Conservation (phyloP, 2,888 invertebrate species). For the Chalcis sispes region DNA sequence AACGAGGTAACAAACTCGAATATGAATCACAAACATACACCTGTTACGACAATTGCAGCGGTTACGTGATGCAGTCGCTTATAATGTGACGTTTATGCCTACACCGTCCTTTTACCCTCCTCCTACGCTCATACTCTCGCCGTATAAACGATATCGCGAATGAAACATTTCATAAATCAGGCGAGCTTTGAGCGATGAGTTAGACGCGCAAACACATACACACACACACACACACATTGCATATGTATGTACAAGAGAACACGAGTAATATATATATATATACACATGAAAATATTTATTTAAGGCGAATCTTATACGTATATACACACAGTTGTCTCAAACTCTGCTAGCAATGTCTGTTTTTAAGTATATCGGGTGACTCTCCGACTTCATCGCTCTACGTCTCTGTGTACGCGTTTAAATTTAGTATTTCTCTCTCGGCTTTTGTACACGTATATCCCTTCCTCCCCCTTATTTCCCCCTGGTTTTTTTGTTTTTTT, state of each 20-base stretch:
- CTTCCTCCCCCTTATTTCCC: no score
- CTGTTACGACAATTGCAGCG: slow-evolving; percentile 40
- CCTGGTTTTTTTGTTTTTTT: not conserved
- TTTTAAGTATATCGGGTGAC: not conserved
- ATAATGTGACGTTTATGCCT: slow-evolving; percentile 38
- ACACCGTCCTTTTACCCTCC: not conserved
- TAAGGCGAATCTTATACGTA: not conserved
- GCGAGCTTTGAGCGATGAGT: slow-evolving; percentile 44
- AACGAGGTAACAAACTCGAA: slow-evolving; percentile 12
- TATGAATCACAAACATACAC: slow-evolving; percentile 49
- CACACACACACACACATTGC: not conserved
- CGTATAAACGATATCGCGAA: not conserved
- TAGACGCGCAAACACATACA: slow-evolving; percentile 13
- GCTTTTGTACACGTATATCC: no score
- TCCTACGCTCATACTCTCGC: no score
- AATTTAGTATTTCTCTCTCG: slow-evolving; percentile 30
- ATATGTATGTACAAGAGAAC: not conserved
- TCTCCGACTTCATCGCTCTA: not conserved
- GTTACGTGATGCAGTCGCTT: slow-evolving; percentile 5
- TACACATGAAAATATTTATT: slow-evolving; percentile 1
- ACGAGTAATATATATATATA: slow-evolving; percentile 24
- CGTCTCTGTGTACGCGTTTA: no score
- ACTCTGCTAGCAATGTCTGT: not conserved
- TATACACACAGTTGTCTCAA: slow-evolving; percentile 1
- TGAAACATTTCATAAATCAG: slow-evolving; percentile 41